Evolutionary conservation across 2,888 invertebrate genomes (phyloP).

Genomic region (Argynnis bischoffii): DNA sequence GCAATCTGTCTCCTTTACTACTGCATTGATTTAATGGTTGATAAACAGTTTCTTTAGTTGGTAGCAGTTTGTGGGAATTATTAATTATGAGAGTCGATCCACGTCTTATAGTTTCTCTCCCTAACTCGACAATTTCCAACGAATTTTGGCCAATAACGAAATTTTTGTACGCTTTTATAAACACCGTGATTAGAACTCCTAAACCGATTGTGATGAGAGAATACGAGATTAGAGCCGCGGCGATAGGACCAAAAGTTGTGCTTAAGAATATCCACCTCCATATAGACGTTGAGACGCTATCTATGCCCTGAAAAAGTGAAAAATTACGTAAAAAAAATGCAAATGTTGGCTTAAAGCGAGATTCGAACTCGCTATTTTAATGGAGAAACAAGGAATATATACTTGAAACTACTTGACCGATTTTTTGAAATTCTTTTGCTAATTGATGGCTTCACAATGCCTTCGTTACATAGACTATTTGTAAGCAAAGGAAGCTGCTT

Average conservation of each 20-base stretch:
- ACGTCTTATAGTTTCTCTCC: constrained; percentile 86
- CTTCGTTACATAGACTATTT: too few relatives aligned
- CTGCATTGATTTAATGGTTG: constrained; percentile 50
- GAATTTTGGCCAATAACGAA: constrained; percentile 86
- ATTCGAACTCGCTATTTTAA: not conserved
- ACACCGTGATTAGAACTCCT: constrained; percentile 84
- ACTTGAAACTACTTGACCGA: too few relatives aligned
- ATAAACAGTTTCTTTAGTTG: constrained; percentile 81
- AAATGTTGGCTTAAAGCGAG: not conserved
- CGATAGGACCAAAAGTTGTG: constrained; percentile 88
- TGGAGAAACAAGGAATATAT: too few relatives aligned
- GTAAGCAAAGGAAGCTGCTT: too few relatives aligned
- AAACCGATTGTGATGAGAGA: constrained; percentile 87
- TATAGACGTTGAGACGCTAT: constrained; percentile 90
- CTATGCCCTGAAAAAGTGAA: constrained; percentile 84
- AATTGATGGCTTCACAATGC: too few relatives aligned
- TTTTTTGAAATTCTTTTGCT: too few relatives aligned
- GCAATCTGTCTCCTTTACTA: constrained; percentile 43
- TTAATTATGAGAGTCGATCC: constrained; percentile 84
- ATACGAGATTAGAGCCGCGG: constrained; percentile 87
- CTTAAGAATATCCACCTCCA: constrained; percentile 91
- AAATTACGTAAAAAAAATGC: not conserved
- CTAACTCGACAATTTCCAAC: constrained; percentile 89
- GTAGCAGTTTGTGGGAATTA: constrained; percentile 83
- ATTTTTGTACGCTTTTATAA: constrained; percentile 89